A percentile compares a stretch with the other conserved stretches of the same genome.
These are phyloP conservation scores for Diplogasteroides magnus DNA, from an alignment of 1,140 invertebrate species.

Conservation along the genomic window DNA sequence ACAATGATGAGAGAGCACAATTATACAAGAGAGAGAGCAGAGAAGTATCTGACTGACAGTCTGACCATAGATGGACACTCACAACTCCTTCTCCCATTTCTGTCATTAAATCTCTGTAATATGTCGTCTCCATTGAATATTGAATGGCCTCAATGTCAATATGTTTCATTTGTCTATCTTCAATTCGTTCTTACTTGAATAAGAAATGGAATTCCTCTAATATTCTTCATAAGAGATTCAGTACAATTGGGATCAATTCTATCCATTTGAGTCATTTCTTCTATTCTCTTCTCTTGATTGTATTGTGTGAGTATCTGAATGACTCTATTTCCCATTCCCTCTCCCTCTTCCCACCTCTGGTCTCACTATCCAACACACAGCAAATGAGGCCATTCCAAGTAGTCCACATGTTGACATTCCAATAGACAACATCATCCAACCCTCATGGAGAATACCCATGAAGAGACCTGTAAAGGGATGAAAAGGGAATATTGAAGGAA, in stretches of 20 bases:
- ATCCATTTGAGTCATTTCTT: background rate
- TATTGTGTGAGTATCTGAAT: background rate
- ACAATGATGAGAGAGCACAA: too few relatives aligned
- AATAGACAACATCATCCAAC: slow-evolving; percentile 16
- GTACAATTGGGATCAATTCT: background rate
- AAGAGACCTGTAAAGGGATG: slow-evolving; percentile 26
- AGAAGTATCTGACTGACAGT: too few relatives aligned
- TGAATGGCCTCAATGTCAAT: slow-evolving; percentile 21
- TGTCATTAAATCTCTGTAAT: slow-evolving; percentile 23
- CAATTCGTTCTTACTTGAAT: slow-evolving; percentile 19
- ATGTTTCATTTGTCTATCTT: background rate
- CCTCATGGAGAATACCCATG: slow-evolving; percentile 17
- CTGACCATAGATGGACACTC: too few relatives aligned
- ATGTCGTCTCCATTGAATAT: slow-evolving; percentile 26
- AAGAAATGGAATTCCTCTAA: slow-evolving; percentile 27
- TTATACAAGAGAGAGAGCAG: too few relatives aligned
- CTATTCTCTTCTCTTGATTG: slow-evolving; percentile 9
- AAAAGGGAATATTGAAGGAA: too few relatives aligned
- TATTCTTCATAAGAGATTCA: slow-evolving; percentile 29
- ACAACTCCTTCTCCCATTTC: slow-evolving; percentile 21
- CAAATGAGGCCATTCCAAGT: slow-evolving; percentile 20
- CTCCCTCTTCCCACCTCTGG: slow-evolving; percentile 1
- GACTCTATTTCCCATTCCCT: background rate
- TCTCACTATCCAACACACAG: slow-evolving; percentile 18
- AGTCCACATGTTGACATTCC: slow-evolving; percentile 15